phyloP scores from a whole-genome alignment of 1,140 invertebrate species.

The Diachasmimorpha longicaudata region DNA sequence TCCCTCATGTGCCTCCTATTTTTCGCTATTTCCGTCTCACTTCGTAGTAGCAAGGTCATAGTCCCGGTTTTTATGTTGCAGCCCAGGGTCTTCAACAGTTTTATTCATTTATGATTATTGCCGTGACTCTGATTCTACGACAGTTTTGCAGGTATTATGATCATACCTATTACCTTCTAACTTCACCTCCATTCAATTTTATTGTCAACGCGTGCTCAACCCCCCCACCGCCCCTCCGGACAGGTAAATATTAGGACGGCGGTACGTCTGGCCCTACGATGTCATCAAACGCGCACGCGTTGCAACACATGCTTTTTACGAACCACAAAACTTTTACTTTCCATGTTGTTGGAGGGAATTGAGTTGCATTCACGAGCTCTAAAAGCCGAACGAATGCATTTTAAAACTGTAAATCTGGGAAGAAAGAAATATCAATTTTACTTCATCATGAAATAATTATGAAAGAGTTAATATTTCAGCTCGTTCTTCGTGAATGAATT shows the following conservation, averaged over 20 bases:
- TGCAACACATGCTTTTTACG: background rate
- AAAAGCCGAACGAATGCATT: too few species aligned
- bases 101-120: constrained; percentile 41
- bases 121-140: background rate
- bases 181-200: background rate
- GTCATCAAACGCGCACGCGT: background rate
- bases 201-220: background rate
- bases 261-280: background rate
- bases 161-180: background rate
- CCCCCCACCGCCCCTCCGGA: background rate
- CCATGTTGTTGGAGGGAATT: background rate
- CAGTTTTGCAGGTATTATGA: background rate
- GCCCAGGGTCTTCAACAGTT: constrained; percentile 27
- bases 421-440: too few species aligned
- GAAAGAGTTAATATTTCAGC: too few species aligned
- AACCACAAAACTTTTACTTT: background rate
- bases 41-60: background rate
- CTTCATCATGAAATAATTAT: too few species aligned
- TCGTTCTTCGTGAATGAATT: too few species aligned
- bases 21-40: background rate
- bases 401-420: too few species aligned
- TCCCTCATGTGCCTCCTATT: constrained; percentile 39
- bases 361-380: background rate
- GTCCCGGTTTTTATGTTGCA: background rate
- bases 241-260: background rate